A percentile compares a stretch with the other conserved stretches of the same genome.
Evolutionary conservation across 2,888 invertebrate species (phyloP).

Genomic region (Platycheirus albimanus): DNA sequence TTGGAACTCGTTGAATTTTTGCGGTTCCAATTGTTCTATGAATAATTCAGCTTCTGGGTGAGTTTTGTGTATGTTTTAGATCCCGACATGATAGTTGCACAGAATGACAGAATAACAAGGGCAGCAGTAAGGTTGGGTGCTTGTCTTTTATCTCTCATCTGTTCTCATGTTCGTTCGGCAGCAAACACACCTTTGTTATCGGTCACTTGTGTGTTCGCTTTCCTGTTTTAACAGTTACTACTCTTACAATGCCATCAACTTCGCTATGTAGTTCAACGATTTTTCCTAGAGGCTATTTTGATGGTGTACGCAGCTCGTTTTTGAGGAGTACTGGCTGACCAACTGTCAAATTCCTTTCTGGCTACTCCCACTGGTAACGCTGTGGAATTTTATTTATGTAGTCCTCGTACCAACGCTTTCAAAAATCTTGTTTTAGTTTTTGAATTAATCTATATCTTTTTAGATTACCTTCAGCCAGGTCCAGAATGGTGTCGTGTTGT

Average conservation of each 20-base stretch:
- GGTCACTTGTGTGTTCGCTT: constrained; percentile 28
- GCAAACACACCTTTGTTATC: constrained; percentile 31
- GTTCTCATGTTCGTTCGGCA: constrained; percentile 28
- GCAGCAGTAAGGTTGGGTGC: background rate
- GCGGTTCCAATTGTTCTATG: background rate
- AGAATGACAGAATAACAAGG: background rate
- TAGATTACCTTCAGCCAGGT: constrained; percentile 5
- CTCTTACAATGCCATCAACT: constrained; percentile 5
- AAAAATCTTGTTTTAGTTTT: constrained; percentile 17
- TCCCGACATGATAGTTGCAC: constrained; percentile 13
- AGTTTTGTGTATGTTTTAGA: constrained; percentile 2
- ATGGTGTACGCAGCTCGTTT: background rate
- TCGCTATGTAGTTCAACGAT: constrained; percentile 11
- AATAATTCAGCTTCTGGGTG: constrained; percentile 12
- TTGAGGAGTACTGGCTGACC: background rate
- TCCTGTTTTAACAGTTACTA: constrained; percentile 26
- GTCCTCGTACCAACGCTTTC: constrained; percentile 21
- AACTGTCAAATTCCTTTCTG: constrained; percentile 6
- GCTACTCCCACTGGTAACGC: constrained; percentile 4
- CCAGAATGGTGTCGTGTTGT: background rate
- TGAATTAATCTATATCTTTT: constrained; percentile 17
- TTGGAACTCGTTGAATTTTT: background rate
- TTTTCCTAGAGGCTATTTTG: constrained; percentile 22
- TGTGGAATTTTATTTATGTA: constrained; percentile 15
- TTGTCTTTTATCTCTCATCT: constrained; percentile 13